Base-by-base conservation (phyloP, 2,888 invertebrate species). In the Halictus quadricinctus region DNA sequence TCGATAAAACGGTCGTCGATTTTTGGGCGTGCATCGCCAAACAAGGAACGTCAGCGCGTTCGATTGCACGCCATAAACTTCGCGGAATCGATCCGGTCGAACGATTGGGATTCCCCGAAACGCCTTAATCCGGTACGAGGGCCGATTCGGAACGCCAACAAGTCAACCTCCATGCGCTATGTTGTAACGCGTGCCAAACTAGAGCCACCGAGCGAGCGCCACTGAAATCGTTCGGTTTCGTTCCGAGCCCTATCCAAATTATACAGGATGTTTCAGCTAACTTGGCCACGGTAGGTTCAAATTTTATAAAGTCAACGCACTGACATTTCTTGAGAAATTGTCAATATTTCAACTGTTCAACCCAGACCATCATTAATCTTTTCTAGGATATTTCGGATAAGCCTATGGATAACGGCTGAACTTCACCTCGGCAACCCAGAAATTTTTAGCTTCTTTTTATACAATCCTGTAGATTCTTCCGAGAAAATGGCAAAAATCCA, bases 211-310 rank as follows among this genome's bases (percentile, higher is more conserved):
- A 50, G n/a, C 64, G 41, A 43, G 58, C 64, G 10, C 50, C 50
- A 36, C 76, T 79, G 81, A 81, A 78, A 80, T 72, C 54, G 86
- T 72, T 83, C 86, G 70, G 81, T 85, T 73, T 82, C 70, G 41
- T 82, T 79, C 54, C 21, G 25, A 48, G 18, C 50, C 58, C 48
- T 66, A 60, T 73, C 73, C 54, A 36, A 72, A 64, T 66, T 80
- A 83, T 50, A 50, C 18, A 50, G 50, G 2, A 15, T 18, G 50
- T 50, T 50, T 50, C 50, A 50, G 18, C 18, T 18, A 18, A 15
- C 48, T 48, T 48, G 48, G 13, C 15, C 13, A 13, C 48, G 4
- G 12, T 46, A 46, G 13, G 4, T 46, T 48, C 15, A 15, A 48
- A 48, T 48, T 48, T 4, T 5, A 48, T 48, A 13, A 48, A 48